A percentile compares a stretch with the other conserved stretches of the same genome.
phyloP scores from a whole-genome alignment of 2,888 invertebrate genomes.

The Ashinkailepas kermadecensis region DNA sequence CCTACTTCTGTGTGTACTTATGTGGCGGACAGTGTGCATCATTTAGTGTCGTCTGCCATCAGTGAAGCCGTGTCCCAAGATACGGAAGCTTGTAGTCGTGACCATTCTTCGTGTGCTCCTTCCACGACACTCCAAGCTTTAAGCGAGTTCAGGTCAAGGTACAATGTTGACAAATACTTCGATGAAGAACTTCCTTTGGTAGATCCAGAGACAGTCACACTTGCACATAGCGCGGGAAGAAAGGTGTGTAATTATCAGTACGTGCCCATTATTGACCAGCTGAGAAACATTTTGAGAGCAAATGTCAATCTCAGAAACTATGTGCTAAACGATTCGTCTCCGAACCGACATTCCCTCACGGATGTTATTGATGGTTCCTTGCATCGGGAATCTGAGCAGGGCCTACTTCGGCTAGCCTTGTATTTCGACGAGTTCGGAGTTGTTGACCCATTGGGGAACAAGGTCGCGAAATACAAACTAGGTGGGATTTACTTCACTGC shows the following conservation, averaged over 20 bases:
- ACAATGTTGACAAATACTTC: background rate
- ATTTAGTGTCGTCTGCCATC: background rate
- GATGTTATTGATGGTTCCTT: background rate
- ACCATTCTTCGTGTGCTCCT: background rate
- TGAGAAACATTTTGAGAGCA: background rate
- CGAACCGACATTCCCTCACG: background rate
- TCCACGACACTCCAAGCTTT: background rate
- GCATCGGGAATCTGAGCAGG: background rate
- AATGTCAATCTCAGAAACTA: background rate
- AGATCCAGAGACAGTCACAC: background rate
- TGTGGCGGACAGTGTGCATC: background rate
- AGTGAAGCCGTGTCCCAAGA: background rate
- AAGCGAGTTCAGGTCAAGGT: background rate
- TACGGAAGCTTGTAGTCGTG: background rate
- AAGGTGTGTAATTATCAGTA: background rate
- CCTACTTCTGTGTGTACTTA: background rate
- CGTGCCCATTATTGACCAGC: background rate
- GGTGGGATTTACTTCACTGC: background rate
- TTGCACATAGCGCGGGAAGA: background rate
- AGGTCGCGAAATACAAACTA: background rate
- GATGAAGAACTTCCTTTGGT: background rate
- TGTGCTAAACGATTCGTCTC: background rate
- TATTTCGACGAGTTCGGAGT: background rate
- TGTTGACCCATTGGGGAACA: background rate
- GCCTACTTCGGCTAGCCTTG: background rate